These are phyloP conservation scores for Lepidotrigona ventralis DNA, from an alignment of 1,140 invertebrate genomes.

Conservation along the genomic window DNA sequence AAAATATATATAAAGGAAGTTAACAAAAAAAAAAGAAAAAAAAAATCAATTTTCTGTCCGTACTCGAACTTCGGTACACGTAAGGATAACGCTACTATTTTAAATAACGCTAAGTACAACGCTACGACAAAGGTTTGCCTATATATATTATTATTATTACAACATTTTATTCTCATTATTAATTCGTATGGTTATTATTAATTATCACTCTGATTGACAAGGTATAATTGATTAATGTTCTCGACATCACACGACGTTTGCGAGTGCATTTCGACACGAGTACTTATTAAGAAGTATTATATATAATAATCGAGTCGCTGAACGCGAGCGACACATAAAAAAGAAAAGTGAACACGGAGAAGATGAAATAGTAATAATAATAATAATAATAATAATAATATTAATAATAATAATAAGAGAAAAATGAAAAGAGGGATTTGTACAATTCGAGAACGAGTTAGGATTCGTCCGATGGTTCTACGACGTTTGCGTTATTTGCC, in stretches of 20 bases:
- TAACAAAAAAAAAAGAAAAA: slow-evolving; percentile 31
- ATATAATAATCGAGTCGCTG: slow-evolving; percentile 52
- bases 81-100: slow-evolving; percentile 76
- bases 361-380: too few relatives aligned
- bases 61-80: slow-evolving; percentile 72
- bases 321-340: slow-evolving; percentile 45
- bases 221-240: slow-evolving; percentile 50
- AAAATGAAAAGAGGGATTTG: slow-evolving; percentile 70
- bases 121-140: slow-evolving; percentile 74
- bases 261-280: slow-evolving; percentile 46
- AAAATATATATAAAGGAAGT: slow-evolving; percentile 60
- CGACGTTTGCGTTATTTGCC: slow-evolving; percentile 63
- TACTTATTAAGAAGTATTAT: slow-evolving; percentile 50
- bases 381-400: background rate
- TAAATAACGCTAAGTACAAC: slow-evolving; percentile 79
- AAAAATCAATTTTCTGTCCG: slow-evolving; percentile 70
- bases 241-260: slow-evolving; percentile 50
- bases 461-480: slow-evolving; percentile 66
- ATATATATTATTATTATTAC: slow-evolving; percentile 72
- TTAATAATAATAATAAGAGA: background rate
- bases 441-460: slow-evolving; percentile 73
- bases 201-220: slow-evolving; percentile 46
- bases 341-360: background rate
- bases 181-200: slow-evolving; percentile 52
- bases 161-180: slow-evolving; percentile 61